A percentile compares a stretch with the other conserved stretches of the same genome.
Conservation (phyloP, 1,140 invertebrate species). For the Branchinecta lynchi region DNA sequence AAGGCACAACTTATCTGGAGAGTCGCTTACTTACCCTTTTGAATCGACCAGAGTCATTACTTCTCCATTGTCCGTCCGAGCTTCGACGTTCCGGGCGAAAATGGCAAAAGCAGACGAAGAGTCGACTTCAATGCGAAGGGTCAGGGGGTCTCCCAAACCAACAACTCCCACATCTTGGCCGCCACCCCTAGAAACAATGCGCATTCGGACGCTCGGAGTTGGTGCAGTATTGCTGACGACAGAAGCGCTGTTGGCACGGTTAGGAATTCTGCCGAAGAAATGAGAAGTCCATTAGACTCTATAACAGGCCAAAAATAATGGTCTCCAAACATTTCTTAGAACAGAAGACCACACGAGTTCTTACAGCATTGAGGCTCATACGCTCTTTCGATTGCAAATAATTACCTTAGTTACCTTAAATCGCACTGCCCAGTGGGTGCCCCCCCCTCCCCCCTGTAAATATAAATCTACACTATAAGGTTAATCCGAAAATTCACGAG, state of each 20-base stretch:
- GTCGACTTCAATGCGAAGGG: constrained; percentile 36
- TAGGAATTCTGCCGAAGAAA: constrained; percentile 27
- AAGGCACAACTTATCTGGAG: too few relatives aligned
- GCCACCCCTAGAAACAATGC: constrained; percentile 31
- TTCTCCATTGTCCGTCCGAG: constrained; percentile 37
- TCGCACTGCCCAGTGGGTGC: too few relatives aligned
- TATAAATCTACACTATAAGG: too few relatives aligned
- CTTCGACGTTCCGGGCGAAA: constrained; percentile 38
- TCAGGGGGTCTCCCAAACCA: constrained; percentile 36
- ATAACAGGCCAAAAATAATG: neutral
- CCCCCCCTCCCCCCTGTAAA: too few relatives aligned
- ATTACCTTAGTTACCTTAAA: too few relatives aligned
- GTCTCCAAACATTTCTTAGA: too few relatives aligned
- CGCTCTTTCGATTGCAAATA: too few relatives aligned
- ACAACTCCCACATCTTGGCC: constrained; percentile 36
- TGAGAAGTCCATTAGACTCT: neutral
- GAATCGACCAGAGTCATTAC: constrained; percentile 36
- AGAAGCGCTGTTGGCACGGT: constrained; percentile 29
- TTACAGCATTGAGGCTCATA: too few relatives aligned
- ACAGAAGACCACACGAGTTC: too few relatives aligned
- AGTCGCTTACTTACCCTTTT: constrained; percentile 30
- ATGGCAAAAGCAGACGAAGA: constrained; percentile 35
- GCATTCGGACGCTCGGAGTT: constrained; percentile 36
- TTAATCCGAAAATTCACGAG: too few relatives aligned
- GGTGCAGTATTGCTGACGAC: constrained; percentile 38